Percentiles rank a stretch among this genome's conserved stretches.
phyloP scores from a whole-genome alignment of 2,113 vertebrate species.

The Vulpes lagopus region DNA sequence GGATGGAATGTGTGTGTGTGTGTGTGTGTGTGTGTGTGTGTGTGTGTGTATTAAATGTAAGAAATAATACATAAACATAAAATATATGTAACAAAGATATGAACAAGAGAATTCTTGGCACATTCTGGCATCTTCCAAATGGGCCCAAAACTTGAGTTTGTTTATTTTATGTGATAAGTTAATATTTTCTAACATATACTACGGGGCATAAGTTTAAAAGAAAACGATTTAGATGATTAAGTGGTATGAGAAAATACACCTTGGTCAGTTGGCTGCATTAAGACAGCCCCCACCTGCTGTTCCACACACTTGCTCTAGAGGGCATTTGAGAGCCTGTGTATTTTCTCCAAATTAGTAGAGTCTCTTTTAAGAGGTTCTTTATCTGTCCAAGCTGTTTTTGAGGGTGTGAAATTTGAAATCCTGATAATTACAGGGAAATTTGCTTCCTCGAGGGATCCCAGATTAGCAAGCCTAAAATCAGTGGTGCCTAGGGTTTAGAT shows the following conservation, averaged over 20 bases:
- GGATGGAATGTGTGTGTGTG: no score
- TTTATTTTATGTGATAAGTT: slow-evolving; percentile 16
- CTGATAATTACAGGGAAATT: slow-evolving; percentile 47
- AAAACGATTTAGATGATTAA: neutral
- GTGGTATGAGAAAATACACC: neutral
- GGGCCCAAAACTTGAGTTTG: slow-evolving; percentile 11
- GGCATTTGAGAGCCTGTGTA: neutral
- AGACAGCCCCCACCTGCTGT: neutral
- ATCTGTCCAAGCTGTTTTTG: slow-evolving; percentile 53
- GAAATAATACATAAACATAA: neutral
- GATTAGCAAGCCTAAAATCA: slow-evolving; percentile 47
- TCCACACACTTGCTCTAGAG: neutral
- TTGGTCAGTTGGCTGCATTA: neutral
- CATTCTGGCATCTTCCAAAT: slow-evolving; percentile 31
- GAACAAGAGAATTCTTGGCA: neutral
- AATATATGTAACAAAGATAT: neutral
- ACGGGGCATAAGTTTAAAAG: neutral
- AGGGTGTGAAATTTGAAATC: slow-evolving; percentile 67
- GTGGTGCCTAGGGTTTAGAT: neutral
- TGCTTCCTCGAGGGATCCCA: slow-evolving; percentile 28
- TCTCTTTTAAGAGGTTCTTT: slow-evolving; percentile 43
- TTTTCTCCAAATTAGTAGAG: slow-evolving; percentile 40
- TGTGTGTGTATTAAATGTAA: neutral
- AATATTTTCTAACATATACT: slow-evolving; percentile 26
- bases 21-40: no score